Conservation (phyloP, 2,888 invertebrate genomes). For the Pecten maximus region DNA sequence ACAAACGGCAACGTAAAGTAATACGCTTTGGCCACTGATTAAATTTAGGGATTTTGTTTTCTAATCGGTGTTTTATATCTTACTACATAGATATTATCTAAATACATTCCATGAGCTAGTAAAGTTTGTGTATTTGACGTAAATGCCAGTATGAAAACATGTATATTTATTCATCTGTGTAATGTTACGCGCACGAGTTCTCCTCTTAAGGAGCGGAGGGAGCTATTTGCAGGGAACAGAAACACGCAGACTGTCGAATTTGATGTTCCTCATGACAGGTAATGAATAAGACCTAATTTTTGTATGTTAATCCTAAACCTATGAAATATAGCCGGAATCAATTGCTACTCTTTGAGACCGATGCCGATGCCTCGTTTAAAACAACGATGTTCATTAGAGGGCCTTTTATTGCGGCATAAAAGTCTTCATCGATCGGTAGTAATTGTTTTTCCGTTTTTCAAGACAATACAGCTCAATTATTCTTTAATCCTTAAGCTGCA, state of each 20-base stretch:
- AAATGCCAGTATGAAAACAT: neutral
- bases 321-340: neutral
- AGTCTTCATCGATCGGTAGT: neutral
- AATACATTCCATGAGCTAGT: neutral
- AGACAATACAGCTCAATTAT: neutral
- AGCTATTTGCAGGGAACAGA: neutral
- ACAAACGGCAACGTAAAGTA: too few relatives aligned
- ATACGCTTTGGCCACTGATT: too few relatives aligned
- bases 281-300: neutral
- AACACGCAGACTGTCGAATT: neutral
- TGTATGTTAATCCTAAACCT: conserved; percentile 16
- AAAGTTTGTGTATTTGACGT: neutral
- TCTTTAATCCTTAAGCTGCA: neutral
- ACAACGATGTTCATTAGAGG: neutral
- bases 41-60: too few relatives aligned
- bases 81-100: too few relatives aligned
- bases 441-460: neutral
- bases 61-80: too few relatives aligned
- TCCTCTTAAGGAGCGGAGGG: neutral
- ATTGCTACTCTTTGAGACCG: neutral
- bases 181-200: neutral
- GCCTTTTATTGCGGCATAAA: neutral
- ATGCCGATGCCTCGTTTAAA: neutral
- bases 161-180: conserved; percentile 2
- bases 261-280: neutral